A percentile compares a stretch with the other conserved stretches of the same genome.
Conservation (phyloP, 2,888 invertebrate species). For the Trissoscelio sp. region DNA sequence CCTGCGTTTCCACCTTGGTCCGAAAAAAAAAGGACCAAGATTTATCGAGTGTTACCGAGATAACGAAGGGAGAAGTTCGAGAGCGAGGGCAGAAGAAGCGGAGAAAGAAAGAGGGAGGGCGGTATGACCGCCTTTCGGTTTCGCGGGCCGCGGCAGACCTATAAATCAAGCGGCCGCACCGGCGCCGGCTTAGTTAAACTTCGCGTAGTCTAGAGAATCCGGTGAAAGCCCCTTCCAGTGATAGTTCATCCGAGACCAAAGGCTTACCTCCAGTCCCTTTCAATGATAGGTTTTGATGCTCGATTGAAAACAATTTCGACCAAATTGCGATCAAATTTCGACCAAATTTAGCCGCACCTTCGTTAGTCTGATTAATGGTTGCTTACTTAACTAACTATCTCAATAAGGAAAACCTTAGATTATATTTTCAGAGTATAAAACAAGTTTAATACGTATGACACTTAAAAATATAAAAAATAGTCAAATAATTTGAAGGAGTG, state of each 20-base stretch:
- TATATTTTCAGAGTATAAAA: no score
- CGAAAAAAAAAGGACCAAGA: slow-evolving; percentile 61
- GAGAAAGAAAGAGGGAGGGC: slow-evolving; percentile 50
- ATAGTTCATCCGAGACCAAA: slow-evolving; percentile 46
- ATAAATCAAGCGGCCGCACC: slow-evolving; percentile 79
- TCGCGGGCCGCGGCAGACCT: slow-evolving; percentile 74
- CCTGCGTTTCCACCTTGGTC: slow-evolving; percentile 57
- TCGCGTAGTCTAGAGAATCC: slow-evolving; percentile 69
- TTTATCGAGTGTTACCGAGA: slow-evolving; percentile 68
- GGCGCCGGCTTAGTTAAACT: slow-evolving; percentile 78
- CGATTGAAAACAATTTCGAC: slow-evolving; percentile 36
- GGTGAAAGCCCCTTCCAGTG: slow-evolving; percentile 61
- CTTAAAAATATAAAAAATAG: no score
- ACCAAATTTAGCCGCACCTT: slow-evolving; percentile 5
- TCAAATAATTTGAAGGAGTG: no score
- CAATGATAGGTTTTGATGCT: slow-evolving; percentile 28
- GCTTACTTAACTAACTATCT: no score
- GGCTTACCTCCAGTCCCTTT: slow-evolving; percentile 27
- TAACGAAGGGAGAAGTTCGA: slow-evolving; percentile 66
- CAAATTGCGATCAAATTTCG: no score
- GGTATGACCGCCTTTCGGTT: slow-evolving; percentile 66
- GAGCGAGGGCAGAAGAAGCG: slow-evolving; percentile 56
- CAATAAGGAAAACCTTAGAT: no score
- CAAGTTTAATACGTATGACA: no score
- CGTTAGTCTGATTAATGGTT: not conserved